Percentiles rank a stretch among this genome's conserved stretches.
Evolutionary conservation across 2,113 vertebrate genomes (phyloP).

Genomic region (Pandion haliaetus): DNA sequence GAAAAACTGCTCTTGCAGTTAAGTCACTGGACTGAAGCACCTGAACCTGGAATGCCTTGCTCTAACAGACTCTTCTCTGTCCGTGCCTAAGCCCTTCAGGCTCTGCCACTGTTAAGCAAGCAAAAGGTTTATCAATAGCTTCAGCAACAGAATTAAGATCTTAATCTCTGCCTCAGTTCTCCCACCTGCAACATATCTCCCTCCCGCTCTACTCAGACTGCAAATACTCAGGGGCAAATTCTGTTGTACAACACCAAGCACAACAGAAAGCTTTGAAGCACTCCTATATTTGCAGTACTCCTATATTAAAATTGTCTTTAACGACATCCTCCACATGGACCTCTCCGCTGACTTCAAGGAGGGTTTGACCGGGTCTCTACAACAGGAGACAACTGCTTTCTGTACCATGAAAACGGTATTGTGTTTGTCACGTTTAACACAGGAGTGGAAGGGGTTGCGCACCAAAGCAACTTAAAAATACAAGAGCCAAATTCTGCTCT

Average conservation of each 20-base stretch:
- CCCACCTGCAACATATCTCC: not conserved
- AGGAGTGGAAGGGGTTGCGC: fast-evolving
- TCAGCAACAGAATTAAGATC: not conserved
- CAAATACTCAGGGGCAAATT: not conserved
- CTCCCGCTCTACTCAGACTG: not conserved
- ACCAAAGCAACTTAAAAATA: not conserved
- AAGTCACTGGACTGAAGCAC: not conserved
- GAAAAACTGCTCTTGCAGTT: not conserved
- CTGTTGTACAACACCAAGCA: not conserved
- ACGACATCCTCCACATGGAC: not conserved
- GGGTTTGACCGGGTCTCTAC: not conserved
- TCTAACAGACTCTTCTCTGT: not conserved
- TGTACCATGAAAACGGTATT: not conserved
- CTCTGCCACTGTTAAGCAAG: not conserved
- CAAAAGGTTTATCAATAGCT: not conserved
- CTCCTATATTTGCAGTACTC: not conserved
- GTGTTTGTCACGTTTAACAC: not conserved
- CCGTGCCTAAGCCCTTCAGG: not conserved
- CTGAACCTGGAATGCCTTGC: not conserved
- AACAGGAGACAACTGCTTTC: not conserved
- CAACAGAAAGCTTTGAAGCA: not conserved
- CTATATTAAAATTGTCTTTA: not conserved
- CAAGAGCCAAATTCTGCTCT: not conserved
- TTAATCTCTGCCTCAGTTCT: not conserved
- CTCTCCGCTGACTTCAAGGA: not conserved